phyloP scores from a whole-genome alignment of 2,113 vertebrate genomes.

The Calidris pugnax region DNA sequence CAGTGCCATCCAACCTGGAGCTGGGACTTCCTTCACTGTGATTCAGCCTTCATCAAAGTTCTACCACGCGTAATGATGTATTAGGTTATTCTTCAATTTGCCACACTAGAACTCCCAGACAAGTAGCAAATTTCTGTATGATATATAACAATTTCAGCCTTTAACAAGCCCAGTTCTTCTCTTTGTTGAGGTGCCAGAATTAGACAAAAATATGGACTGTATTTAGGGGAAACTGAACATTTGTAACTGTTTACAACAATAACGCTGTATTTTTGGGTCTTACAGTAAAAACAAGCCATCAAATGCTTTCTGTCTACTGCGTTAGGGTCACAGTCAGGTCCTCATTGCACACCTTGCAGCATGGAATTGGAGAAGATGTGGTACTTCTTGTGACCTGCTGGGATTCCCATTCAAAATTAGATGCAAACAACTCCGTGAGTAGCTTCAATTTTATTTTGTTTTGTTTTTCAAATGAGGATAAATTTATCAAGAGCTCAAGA shows the following conservation, averaged over 20 bases:
- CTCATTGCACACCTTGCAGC: neutral
- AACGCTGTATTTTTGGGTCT: neutral
- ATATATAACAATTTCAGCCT: neutral
- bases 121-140: neutral
- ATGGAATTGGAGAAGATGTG: neutral
- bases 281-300: neutral
- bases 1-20: neutral
- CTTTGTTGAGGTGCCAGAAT: neutral
- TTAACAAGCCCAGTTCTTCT: neutral
- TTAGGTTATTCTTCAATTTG: neutral
- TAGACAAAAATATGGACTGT: neutral
- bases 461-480: conserved; percentile 3
- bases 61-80: accelerated
- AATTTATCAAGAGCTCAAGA: neutral
- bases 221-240: neutral
- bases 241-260: neutral
- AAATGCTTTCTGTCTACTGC: neutral
- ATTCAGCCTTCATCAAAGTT: neutral
- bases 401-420: neutral
- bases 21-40: neutral
- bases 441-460: neutral
- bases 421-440: neutral
- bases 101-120: neutral
- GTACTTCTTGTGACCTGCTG: neutral
- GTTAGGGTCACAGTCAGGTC: neutral